These are phyloP conservation scores for Melanargia galathea DNA, from an alignment of 2,888 invertebrate genomes.

Conservation along the genomic window DNA sequence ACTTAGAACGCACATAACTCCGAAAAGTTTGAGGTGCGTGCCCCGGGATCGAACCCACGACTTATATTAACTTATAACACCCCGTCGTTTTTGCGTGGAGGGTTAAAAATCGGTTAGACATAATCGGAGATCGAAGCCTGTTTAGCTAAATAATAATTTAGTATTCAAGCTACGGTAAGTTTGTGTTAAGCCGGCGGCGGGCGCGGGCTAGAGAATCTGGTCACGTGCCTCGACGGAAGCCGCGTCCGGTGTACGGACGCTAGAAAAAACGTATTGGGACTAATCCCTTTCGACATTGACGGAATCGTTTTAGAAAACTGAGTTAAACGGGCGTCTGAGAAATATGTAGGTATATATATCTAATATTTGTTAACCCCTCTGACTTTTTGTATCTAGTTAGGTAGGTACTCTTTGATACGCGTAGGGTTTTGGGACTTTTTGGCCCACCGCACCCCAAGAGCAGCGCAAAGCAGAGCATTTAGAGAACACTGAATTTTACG, in stretches of 20 bases:
- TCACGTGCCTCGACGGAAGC: constrained; percentile 74
- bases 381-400: no score
- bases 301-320: constrained; percentile 19
- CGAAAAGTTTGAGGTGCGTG: no score
- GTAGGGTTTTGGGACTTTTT: no score
- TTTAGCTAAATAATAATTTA: constrained; percentile 43
- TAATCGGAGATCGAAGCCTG: not conserved
- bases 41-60: no score
- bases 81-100: no score
- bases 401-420: no score
- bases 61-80: no score
- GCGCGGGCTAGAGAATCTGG: constrained; percentile 53
- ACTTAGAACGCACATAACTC: no score
- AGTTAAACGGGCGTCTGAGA: not conserved
- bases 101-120: not conserved
- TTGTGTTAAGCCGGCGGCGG: constrained; percentile 52
- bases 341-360: not conserved
- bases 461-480: no score
- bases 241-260: constrained; percentile 63
- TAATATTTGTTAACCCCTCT: not conserved
- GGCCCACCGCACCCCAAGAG: no score
- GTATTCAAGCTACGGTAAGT: constrained; percentile 60
- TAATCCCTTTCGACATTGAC: constrained; percentile 36
- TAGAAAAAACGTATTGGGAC: constrained; percentile 36
- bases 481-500: no score